phyloP scores from a whole-genome alignment of 2,113 vertebrate species.

The Pan paniscus region DNA sequence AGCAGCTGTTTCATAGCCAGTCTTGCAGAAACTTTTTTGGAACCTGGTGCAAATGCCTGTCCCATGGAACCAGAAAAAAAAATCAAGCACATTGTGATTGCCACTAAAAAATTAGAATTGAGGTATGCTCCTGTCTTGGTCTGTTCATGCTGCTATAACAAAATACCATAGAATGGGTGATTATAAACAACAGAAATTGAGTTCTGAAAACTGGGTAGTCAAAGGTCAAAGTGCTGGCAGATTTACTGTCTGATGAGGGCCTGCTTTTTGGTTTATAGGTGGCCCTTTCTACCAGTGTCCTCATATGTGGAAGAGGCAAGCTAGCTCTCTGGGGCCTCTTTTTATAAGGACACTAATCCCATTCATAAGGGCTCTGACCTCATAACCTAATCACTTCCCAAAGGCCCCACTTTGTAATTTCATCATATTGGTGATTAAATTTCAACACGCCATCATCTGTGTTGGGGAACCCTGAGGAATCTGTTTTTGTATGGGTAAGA shows the following conservation, averaged over 20 bases:
- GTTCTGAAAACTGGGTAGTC: neutral
- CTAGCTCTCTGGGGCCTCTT: neutral
- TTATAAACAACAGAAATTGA: neutral
- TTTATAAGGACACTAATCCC: no score
- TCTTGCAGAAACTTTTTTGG: no score
- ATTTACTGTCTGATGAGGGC: neutral
- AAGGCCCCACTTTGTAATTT: no score
- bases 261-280: neutral
- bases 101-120: no score
- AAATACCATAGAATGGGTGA: neutral
- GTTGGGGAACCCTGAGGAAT: neutral
- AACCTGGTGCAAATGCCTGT: no score
- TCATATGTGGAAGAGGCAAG: no score
- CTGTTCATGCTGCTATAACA: neutral
- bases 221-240: neutral
- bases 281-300: neutral
- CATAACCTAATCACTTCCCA: no score
- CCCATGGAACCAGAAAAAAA: neutral
- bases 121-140: neutral
- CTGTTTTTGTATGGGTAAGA: neutral
- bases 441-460: neutral
- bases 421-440: no score
- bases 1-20: no score
- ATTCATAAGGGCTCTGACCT: no score
- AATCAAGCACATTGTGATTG: neutral